These are phyloP conservation scores for Furnarius figulus DNA, from an alignment of 2,113 vertebrate genomes.

Conservation along the genomic window DNA sequence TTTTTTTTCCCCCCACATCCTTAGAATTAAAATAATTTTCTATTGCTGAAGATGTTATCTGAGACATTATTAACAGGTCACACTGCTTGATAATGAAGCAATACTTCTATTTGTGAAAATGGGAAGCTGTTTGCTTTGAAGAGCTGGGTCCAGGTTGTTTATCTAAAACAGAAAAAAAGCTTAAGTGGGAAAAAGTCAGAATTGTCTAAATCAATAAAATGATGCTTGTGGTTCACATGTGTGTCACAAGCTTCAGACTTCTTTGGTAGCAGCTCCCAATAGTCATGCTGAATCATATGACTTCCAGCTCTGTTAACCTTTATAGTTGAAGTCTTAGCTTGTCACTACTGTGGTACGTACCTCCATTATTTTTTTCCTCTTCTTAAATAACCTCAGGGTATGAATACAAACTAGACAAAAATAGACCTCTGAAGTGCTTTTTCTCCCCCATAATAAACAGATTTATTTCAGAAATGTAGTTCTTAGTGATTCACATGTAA, in stretches of 20 bases:
- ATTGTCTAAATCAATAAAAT: neutral
- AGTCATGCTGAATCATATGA: neutral
- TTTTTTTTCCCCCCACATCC: too few relatives aligned
- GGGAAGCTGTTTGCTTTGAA: neutral
- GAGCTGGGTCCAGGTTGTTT: neutral
- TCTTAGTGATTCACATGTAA: neutral
- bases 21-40: neutral
- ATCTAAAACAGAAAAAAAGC: neutral
- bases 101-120: neutral
- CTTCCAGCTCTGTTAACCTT: neutral
- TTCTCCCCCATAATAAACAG: neutral
- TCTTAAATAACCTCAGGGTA: neutral
- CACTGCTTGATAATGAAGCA: rapidly evolving
- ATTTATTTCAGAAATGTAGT: neutral
- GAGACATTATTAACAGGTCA: neutral
- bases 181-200: neutral
- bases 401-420: neutral
- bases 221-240: neutral
- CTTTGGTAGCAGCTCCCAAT: neutral
- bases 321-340: neutral
- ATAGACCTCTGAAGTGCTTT: neutral
- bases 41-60: neutral
- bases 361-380: neutral
- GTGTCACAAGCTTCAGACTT: neutral
- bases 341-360: neutral